These are phyloP conservation scores for Butastur rufipennis DNA, from an alignment of 2,113 vertebrate species.

Conservation along the genomic window DNA sequence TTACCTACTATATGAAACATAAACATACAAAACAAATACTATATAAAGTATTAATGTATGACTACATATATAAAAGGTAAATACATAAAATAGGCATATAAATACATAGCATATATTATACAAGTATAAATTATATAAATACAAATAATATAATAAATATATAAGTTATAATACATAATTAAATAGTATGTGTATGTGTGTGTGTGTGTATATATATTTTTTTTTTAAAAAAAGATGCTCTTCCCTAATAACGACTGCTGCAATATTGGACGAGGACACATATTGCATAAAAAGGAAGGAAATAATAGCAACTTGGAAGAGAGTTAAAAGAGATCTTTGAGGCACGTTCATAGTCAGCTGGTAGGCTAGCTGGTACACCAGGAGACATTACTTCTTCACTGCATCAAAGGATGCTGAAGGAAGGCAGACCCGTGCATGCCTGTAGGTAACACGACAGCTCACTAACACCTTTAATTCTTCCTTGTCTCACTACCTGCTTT, in stretches of 20 bases:
- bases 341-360: accelerated
- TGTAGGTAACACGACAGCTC: not conserved
- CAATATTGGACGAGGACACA: not conserved
- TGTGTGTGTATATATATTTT: not conserved
- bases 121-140: not conserved
- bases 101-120: not conserved
- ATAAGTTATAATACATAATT: not conserved
- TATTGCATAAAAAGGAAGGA: not conserved
- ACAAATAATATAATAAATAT: too few relatives aligned
- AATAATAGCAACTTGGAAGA: not conserved
- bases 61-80: not conserved
- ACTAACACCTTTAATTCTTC: not conserved
- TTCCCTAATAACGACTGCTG: not conserved
- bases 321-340: not conserved
- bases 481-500: not conserved
- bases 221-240: not conserved
- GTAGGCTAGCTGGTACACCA: accelerated
- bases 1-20: not conserved
- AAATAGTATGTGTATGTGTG: not conserved
- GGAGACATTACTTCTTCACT: accelerated
- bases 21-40: not conserved
- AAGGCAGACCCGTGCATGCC: too few relatives aligned
- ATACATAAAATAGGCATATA: not conserved
- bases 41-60: not conserved
- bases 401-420: not conserved